These are phyloP conservation scores for Butastur rufipennis DNA, from an alignment of 2,113 vertebrate genomes.

Conservation along the genomic window DNA sequence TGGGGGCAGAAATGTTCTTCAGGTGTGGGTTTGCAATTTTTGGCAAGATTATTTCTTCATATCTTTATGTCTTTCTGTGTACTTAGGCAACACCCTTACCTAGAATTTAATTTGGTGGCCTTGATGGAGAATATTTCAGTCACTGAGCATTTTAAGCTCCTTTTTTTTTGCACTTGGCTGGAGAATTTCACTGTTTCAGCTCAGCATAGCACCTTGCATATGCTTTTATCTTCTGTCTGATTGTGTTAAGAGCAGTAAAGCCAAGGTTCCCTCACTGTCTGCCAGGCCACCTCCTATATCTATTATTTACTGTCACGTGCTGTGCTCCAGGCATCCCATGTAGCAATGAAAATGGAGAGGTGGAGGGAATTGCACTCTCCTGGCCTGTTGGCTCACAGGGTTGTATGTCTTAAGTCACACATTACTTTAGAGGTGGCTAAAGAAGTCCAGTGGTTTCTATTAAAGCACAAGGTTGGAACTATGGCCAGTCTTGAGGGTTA, in stretches of 20 bases:
- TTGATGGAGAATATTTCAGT: background rate
- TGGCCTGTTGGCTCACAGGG: background rate
- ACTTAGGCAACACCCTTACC: background rate
- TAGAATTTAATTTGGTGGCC: background rate
- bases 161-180: background rate
- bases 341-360: background rate
- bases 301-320: background rate
- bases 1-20: background rate
- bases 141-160: background rate
- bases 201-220: background rate
- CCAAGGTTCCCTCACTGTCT: background rate
- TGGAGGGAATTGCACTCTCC: background rate
- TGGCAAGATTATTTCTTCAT: background rate
- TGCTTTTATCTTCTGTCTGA: background rate
- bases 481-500: constrained; percentile 4
- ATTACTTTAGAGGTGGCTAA: background rate
- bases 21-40: background rate
- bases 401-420: background rate
- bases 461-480: constrained; percentile 30
- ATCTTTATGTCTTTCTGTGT: background rate
- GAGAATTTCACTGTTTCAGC: background rate
- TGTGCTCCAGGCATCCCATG: background rate
- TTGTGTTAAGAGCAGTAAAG: background rate
- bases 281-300: background rate
- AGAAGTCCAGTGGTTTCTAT: background rate